Conservation (phyloP, 2,113 vertebrate species). For the Cephalopholis sonnerati region DNA sequence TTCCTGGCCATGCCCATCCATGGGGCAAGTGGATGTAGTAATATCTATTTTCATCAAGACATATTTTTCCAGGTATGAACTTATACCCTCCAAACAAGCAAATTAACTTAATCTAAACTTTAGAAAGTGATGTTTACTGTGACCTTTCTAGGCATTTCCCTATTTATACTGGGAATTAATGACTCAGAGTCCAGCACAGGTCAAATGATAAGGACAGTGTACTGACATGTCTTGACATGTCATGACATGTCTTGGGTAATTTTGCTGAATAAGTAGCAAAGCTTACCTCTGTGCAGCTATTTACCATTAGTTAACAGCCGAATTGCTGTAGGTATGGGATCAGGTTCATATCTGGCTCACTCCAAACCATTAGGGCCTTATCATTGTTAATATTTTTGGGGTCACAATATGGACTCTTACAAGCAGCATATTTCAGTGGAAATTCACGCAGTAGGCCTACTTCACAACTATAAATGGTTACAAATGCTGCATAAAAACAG, state of each 20-base stretch:
- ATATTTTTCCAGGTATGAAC: not conserved
- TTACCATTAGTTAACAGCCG: slow-evolving; percentile 8
- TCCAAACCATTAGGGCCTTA: not conserved
- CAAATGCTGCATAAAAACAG: not conserved
- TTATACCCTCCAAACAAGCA: not conserved
- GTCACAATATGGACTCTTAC: not conserved
- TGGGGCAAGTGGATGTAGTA: not conserved
- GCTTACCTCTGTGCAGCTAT: slow-evolving; percentile 14
- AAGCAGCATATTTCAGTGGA: not conserved
- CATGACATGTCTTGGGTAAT: slow-evolving; percentile 29
- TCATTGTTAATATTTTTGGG: not conserved
- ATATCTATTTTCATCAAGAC: not conserved
- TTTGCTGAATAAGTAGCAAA: slow-evolving; percentile 33
- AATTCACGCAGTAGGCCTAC: not conserved
- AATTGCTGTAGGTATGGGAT: slow-evolving; percentile 21
- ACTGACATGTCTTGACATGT: slow-evolving; percentile 59
- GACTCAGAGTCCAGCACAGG: slow-evolving; percentile 30
- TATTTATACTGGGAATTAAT: slow-evolving; percentile 25
- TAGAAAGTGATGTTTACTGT: slow-evolving; percentile 14
- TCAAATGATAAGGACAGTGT: slow-evolving; percentile 48
- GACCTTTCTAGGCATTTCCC: slow-evolving; percentile 24
- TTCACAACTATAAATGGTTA: not conserved
- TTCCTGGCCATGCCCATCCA: not conserved
- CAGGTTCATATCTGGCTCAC: slow-evolving; percentile 2
- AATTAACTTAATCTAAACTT: not conserved